These are phyloP conservation scores for Morinoia aosen DNA, from an alignment of 2,888 invertebrate species.

Conservation along the genomic window DNA sequence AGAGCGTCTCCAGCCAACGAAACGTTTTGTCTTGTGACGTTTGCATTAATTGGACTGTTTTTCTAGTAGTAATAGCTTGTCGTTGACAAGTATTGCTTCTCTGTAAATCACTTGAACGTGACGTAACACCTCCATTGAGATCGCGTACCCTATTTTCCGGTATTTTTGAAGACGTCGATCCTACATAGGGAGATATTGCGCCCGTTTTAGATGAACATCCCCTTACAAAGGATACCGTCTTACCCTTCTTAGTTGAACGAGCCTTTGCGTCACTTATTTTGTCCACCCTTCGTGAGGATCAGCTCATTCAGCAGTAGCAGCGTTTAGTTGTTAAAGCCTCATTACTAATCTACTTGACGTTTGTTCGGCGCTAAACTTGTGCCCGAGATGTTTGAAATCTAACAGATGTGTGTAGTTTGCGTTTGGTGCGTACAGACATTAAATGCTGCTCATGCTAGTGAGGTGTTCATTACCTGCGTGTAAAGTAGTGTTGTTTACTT, in stretches of 20 bases:
- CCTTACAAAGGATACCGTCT: background rate
- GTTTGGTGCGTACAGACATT: background rate
- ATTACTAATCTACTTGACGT: background rate
- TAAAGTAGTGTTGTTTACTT: background rate
- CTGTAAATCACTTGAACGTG: background rate
- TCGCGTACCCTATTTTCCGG: too few species aligned
- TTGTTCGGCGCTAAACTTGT: background rate
- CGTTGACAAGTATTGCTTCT: background rate
- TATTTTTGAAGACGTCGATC: too few species aligned
- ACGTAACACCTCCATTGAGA: too few species aligned
- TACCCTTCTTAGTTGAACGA: background rate
- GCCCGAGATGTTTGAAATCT: background rate
- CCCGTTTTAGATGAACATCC: background rate
- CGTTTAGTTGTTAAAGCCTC: background rate
- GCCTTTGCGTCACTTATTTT: background rate
- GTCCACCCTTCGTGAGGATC: background rate
- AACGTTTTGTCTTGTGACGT: background rate
- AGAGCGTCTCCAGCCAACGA: background rate
- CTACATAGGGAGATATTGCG: too few species aligned
- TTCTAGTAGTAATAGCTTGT: background rate
- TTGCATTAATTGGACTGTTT: background rate
- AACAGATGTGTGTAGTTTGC: background rate
- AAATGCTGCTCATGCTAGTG: background rate
- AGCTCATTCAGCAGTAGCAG: background rate
- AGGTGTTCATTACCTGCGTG: background rate